Evolutionary conservation across 2,797 vertebrate species (phyloP).

Genomic region (Oreonectes daqikongensis): DNA sequence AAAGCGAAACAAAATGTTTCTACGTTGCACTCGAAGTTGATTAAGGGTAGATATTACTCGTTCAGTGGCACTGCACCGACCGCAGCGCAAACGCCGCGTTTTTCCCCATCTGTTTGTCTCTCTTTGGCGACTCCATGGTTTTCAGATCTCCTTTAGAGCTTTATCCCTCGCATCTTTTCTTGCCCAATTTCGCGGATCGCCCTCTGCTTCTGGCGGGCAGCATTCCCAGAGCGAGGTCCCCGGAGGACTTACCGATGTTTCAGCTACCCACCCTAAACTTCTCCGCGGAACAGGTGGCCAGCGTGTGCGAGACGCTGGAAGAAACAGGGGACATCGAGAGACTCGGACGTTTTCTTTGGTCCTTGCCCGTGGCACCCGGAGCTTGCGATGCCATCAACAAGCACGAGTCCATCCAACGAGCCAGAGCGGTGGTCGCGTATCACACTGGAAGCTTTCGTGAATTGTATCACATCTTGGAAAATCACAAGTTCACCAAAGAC

Average conservation of each 20-base stretch:
- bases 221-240: constrained; percentile 81
- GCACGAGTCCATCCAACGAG: constrained; percentile 94
- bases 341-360: constrained; percentile 97
- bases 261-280: constrained; percentile 94
- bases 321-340: constrained; percentile 97
- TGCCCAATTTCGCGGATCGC: constrained; percentile 88
- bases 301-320: constrained; percentile 97
- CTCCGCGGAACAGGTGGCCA: constrained; percentile 95
- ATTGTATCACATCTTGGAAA: constrained; percentile 96
- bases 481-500: constrained; percentile 95
- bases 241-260: constrained; percentile 84
- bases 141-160: constrained; percentile 95
- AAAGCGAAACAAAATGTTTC: constrained; percentile 89
- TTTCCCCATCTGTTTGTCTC: constrained; percentile 65
- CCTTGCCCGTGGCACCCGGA: constrained; percentile 90
- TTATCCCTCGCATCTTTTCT: constrained; percentile 88
- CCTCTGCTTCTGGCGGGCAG: constrained; percentile 78
- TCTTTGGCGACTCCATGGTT: constrained; percentile 87
- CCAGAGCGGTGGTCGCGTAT: constrained; percentile 94
- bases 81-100: constrained; percentile 72
- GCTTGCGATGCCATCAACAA: constrained; percentile 95
- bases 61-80: constrained; percentile 80
- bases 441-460: constrained; percentile 96
- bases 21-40: constrained; percentile 83
- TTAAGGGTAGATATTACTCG: constrained; percentile 86